Evolutionary conservation across 53 echinoderm and acorn worm species (phyloP).

Genomic region (Luidia sarsii): DNA sequence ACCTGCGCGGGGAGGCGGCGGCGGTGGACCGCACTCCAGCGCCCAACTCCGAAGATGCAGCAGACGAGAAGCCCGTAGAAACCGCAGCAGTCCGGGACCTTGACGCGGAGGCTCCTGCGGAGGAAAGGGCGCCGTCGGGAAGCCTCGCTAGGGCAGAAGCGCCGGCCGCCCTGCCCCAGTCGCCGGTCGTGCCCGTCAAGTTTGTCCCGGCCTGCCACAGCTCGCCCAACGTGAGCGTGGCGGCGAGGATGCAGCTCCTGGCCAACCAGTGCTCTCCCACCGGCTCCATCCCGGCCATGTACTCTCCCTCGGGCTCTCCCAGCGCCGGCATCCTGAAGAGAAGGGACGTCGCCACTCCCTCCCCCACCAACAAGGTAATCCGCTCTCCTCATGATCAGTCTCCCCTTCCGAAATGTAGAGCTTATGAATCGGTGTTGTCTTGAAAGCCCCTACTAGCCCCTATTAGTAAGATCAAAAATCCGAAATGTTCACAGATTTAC

Average conservation of each 20-base stretch:
- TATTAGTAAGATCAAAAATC: no score
- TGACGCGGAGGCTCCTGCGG: background rate
- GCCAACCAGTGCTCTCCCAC: conserved; percentile 23
- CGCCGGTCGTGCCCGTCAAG: conserved; percentile 72
- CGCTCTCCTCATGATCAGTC: background rate
- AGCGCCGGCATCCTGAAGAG: conserved; percentile 88
- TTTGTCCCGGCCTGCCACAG: conserved; percentile 57
- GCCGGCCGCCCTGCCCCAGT: background rate
- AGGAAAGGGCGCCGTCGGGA: background rate
- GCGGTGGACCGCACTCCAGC: background rate
- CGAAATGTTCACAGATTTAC: no score
- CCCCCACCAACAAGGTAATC: conserved; percentile 87
- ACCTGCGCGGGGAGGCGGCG: background rate
- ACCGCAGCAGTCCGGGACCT: background rate
- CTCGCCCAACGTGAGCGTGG: conserved; percentile 49
- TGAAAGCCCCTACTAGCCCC: no score
- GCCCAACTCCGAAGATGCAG: no score
- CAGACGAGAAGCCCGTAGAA: background rate
- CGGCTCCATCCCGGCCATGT: conserved; percentile 63
- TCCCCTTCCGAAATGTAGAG: background rate
- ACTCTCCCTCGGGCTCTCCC: conserved; percentile 90
- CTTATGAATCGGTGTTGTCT: no score
- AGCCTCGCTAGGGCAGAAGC: background rate
- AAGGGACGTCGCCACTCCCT: conserved; percentile 67
- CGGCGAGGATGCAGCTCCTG: background rate